These are phyloP conservation scores for Phortica okadai DNA, from an alignment of 2,888 invertebrate genomes.

Conservation along the genomic window DNA sequence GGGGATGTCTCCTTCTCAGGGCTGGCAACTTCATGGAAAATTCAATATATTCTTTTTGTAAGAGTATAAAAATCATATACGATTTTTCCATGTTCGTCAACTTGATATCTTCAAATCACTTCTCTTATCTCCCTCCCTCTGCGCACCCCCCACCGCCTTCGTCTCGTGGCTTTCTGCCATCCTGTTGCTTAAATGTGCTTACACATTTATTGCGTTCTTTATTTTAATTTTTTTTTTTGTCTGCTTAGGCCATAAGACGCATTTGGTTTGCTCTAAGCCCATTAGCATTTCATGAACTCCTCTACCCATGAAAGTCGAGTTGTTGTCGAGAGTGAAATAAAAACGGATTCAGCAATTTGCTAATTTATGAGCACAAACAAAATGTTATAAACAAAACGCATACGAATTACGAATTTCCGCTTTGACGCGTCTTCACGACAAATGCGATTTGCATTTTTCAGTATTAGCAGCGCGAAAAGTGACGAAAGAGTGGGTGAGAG, in stretches of 20 bases:
- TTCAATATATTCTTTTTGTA: no score
- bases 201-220: neutral
- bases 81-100: no score
- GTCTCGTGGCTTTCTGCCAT: no score
- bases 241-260: no score
- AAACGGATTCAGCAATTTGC: neutral
- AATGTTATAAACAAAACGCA: constrained; percentile 43
- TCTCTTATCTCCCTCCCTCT: no score
- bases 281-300: neutral
- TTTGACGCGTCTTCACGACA: constrained; percentile 46
- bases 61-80: no score
- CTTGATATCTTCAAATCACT: no score
- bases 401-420: constrained; percentile 46
- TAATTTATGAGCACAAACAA: constrained; percentile 17
- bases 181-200: neutral
- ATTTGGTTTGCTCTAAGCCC: neutral
- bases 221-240: neutral
- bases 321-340: neutral
- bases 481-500: neutral
- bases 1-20: no score
- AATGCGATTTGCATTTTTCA: constrained; percentile 21
- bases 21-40: no score
- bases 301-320: neutral
- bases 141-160: no score
- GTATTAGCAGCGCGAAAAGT: neutral